These are phyloP conservation scores for Apostichopus japonicus DNA, from an alignment of 35 echinoderm and acorn worm genomes.

Conservation along the genomic window DNA sequence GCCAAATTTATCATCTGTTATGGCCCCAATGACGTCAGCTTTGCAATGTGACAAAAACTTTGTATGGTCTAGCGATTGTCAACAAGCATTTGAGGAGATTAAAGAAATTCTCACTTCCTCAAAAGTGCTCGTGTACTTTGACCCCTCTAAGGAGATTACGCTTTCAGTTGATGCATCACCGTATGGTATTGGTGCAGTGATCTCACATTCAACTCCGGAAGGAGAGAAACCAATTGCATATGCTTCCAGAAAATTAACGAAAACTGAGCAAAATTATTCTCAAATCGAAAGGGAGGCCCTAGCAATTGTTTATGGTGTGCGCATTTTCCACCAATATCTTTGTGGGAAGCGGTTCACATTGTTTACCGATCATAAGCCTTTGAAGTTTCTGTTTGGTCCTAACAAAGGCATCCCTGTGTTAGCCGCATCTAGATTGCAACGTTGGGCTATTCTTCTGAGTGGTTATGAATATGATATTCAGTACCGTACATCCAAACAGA, in stretches of 20 bases:
- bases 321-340: neutral
- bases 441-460: no score
- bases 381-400: neutral
- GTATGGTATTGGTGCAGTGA: no score
- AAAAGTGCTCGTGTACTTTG: neutral
- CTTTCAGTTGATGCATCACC: no score
- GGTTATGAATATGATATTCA: no score
- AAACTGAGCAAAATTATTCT: neutral
- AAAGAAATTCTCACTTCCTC: neutral
- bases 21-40: neutral
- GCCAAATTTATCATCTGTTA: neutral
- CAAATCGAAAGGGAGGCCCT: no score
- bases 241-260: no score
- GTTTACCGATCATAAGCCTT: conserved; percentile 27
- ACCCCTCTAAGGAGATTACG: no score
- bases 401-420: conserved; percentile 1
- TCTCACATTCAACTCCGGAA: no score
- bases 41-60: neutral
- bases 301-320: neutral
- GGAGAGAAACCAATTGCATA: no score
- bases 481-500: no score
- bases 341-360: neutral
- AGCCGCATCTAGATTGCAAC: no score
- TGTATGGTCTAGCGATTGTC: neutral
- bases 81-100: neutral